Percentiles rank a stretch among this genome's conserved stretches.
Evolutionary conservation across 1,140 invertebrate species (phyloP).

Genomic region (Proales similis): DNA sequence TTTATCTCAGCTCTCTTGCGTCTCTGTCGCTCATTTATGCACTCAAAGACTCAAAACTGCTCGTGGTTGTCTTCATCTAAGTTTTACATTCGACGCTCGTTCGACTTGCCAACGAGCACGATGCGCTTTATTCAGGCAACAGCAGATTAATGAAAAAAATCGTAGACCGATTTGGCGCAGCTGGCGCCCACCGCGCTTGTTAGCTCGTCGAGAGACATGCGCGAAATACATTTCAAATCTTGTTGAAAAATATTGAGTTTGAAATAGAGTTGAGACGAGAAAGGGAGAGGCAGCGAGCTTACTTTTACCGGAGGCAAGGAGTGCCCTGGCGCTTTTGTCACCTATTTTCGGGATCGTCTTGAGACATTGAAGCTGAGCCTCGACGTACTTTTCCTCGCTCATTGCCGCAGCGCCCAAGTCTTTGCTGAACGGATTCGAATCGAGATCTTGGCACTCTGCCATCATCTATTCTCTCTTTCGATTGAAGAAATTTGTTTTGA

Average conservation of each 20-base stretch:
- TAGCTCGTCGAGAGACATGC: slow-evolving; percentile 8
- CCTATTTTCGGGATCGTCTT: slow-evolving; percentile 35
- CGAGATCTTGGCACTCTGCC: slow-evolving; percentile 22
- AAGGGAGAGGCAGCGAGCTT: no score
- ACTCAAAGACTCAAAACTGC: no score
- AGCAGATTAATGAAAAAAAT: no score
- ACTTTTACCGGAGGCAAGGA: slow-evolving; percentile 27
- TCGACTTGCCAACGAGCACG: no score
- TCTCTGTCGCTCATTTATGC: no score
- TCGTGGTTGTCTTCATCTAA: no score
- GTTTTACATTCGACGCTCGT: no score
- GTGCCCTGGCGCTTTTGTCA: slow-evolving; percentile 15
- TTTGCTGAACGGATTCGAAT: slow-evolving; percentile 36
- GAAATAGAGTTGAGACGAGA: no score
- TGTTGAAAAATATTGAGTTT: not conserved
- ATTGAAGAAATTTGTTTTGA: no score
- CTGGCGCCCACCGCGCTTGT: not conserved
- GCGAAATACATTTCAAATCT: slow-evolving; percentile 28
- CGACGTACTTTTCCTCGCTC: not conserved
- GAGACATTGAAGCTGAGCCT: slow-evolving; percentile 17
- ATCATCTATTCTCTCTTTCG: no score
- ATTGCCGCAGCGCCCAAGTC: slow-evolving; percentile 7
- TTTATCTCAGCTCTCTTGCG: no score
- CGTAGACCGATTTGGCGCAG: slow-evolving; percentile 16
- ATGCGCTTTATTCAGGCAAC: no score